phyloP scores from a whole-genome alignment of 2,888 invertebrate species.

The Oxystoma pomonae region DNA sequence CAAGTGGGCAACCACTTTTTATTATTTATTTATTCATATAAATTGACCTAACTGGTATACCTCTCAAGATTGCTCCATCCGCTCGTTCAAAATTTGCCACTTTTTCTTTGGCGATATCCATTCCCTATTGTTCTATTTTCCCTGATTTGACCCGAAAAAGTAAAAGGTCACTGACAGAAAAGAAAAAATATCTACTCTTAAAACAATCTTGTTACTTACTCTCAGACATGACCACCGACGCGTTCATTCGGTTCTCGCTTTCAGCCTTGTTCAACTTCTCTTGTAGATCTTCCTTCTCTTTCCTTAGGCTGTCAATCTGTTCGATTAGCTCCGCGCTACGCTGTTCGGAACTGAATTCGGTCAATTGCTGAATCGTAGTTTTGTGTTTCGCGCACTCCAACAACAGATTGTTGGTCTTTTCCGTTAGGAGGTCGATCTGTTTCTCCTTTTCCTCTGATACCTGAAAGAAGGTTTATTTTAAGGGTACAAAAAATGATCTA shows the following conservation, averaged over 20 bases:
- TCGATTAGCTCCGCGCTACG: slow-evolving; percentile 55
- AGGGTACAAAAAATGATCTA: too few relatives aligned
- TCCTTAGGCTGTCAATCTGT: slow-evolving; percentile 50
- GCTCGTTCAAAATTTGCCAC: too few relatives aligned
- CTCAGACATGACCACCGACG: slow-evolving; percentile 52
- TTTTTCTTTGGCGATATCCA: too few relatives aligned
- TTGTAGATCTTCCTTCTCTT: slow-evolving; percentile 51
- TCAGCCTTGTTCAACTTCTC: slow-evolving; percentile 45
- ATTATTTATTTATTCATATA: too few relatives aligned
- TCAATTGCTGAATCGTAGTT: slow-evolving; percentile 63
- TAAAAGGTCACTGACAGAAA: too few relatives aligned
- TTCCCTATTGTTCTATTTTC: too few relatives aligned
- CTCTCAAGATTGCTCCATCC: too few relatives aligned
- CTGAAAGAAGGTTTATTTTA: too few relatives aligned
- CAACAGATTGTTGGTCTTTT: slow-evolving; percentile 56
- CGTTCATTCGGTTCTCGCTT: slow-evolving; percentile 54
- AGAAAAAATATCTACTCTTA: too few relatives aligned
- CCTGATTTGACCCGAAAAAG: too few relatives aligned
- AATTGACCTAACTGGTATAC: too few relatives aligned
- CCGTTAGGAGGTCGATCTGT: slow-evolving; percentile 61
- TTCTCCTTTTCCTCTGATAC: slow-evolving; percentile 69
- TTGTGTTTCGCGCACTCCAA: slow-evolving; percentile 65
- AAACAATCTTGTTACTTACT: slow-evolving; percentile 38
- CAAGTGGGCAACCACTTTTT: too few relatives aligned
- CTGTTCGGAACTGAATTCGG: slow-evolving; percentile 63